Base-by-base conservation (phyloP, 1,140 invertebrate genomes). In the Plectrocnemia conspersa region DNA sequence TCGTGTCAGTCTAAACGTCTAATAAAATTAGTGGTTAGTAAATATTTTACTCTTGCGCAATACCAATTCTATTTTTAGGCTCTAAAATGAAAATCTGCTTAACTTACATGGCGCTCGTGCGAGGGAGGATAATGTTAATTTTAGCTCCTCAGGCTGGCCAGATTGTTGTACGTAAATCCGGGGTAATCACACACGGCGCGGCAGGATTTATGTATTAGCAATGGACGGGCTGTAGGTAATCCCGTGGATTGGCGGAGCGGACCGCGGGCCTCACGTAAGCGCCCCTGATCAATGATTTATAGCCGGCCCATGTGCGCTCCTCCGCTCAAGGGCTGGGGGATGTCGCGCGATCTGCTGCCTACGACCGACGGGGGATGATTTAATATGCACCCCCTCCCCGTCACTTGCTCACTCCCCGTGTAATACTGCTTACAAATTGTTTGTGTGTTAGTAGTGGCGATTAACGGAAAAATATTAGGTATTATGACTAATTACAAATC, bases 231-330 rank as follows among this genome's bases (percentile, higher is more conserved):
- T 25, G 23, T 23, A 19, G 45, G 54, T 57, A 45, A 54, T 57
- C 54, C 54, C 23, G 48, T 36, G 58, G 53, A 56, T 54, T 38
- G 33, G 36, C 13, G 6, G 16, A 22, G 45, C 54, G 54, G 54
- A 40, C 54, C 54, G 54, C 54, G 54, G 54, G 36, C 54, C 54
- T 21, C 45, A 40, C 46, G 36, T 50, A 29, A 29, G 44, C 58
- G 49, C 48, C 54, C 54, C 58, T 60, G 59, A 49, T 52, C 58
- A 42, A 54, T 60, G 58, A 60, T 60, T 56, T 60, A 60, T 50
- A 24, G 38, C 24, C 11, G 58, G 49, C 58, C 53, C 58, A 60
- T 60, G 40, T 60, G 58, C 35, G 49, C 25, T 24, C 45, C 52
- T 32, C 21, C 29, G 52, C 44, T 47, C 22, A 22, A 38, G 23